Base-by-base conservation (phyloP, 2,888 invertebrate genomes). In the Eurois occulta region DNA sequence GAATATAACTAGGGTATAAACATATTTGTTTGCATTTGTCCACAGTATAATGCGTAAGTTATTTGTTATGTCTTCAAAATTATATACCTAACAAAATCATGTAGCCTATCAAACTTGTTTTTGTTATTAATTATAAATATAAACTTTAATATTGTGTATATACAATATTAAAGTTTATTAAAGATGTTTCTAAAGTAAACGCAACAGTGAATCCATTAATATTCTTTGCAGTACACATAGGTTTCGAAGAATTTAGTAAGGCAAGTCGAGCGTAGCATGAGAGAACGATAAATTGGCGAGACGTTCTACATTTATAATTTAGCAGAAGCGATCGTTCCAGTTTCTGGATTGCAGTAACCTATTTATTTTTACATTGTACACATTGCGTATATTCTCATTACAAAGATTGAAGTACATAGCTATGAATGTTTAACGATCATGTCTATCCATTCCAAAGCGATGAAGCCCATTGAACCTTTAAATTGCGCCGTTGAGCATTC, bases 231-330 rank as follows among this genome's bases (percentile, higher is more conserved):
- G n/a, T 72, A 74, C 62, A 78, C 79, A 77, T 76, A 75, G 81
- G 76, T 86, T 81, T 87, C 81, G 81, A 87, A 90, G 89, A 89
- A 90, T 90, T 91, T 88, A 41, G 88, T 88, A 87, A 89, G 74
- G 81, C 90, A 89, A 72, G 85, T 87, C 84, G 83, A 87, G 80
- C 86, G 43, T 52, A 76, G 58, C 75, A 80, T 75, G 35, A 87
- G 35, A 87, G 80, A 81, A 82, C 88, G 84, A 90, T 91, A 88
- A 89, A 89, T 91, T 88, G 83, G 84, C 89, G 79, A 89, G 87
- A 84, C 87, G 92, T 83, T 88, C 91, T 89, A 93, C 87, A 92
- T 92, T 90, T 90, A 91, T 91, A 91, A 91, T 92, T 91, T 91
- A 90, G 87, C 87, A 87, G 88, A 89, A 88, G 68, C 58, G 60